These are phyloP conservation scores for Festucalex cinctus DNA, from an alignment of 2,113 vertebrate genomes.

Conservation along the genomic window DNA sequence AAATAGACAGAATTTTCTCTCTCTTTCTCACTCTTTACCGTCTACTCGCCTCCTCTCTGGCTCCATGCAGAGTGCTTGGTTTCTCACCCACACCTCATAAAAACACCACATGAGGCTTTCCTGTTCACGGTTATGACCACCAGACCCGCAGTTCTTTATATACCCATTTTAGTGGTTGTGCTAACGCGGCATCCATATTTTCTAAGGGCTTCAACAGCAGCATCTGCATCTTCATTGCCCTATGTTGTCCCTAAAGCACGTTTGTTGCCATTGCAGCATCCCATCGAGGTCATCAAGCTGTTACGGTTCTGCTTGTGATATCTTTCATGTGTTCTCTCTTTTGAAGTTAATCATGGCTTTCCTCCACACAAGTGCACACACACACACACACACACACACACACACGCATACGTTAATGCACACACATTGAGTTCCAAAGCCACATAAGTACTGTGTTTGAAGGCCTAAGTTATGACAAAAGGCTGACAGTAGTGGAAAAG, in stretches of 20 bases:
- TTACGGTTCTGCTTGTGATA: neutral
- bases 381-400: neutral
- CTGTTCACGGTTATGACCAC: slow-evolving; percentile 12
- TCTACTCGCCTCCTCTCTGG: slow-evolving; percentile 1
- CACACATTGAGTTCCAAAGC: slow-evolving; percentile 36
- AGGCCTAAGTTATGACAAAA: slow-evolving; percentile 55
- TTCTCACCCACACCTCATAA: slow-evolving; percentile 36
- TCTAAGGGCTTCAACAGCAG: neutral
- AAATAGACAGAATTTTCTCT: slow-evolving; percentile 14
- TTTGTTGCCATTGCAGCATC: slow-evolving; percentile 14
- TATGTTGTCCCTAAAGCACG: neutral
- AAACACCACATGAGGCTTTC: slow-evolving; percentile 28
- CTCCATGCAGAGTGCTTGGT: slow-evolving; percentile 14
- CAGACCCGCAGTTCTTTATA: slow-evolving; percentile 18
- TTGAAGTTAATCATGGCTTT: slow-evolving; percentile 26
- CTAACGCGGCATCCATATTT: neutral
- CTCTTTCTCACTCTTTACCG: neutral
- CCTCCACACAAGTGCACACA: slow-evolving; percentile 5
- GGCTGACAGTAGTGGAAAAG: slow-evolving; percentile 60
- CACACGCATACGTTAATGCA: neutral
- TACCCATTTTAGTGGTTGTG: neutral
- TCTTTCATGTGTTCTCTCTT: slow-evolving; percentile 31
- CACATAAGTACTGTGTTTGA: slow-evolving; percentile 55
- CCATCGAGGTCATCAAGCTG: slow-evolving; percentile 22
- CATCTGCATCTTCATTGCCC: slow-evolving; percentile 15